Evolutionary conservation across 1,140 invertebrate genomes (phyloP).

Genomic region (Dendrolimus punctatus): DNA sequence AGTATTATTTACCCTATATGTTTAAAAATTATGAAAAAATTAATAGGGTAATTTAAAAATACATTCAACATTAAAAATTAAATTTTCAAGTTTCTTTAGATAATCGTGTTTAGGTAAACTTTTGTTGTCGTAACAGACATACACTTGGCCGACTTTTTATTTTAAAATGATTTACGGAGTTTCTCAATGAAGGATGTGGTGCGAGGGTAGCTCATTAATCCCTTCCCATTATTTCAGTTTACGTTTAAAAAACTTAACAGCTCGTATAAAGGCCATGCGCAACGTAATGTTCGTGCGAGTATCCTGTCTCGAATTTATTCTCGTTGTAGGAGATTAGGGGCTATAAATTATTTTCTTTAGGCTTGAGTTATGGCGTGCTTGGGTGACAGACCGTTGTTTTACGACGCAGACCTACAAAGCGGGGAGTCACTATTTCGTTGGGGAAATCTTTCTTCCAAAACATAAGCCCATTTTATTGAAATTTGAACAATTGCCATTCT

Average conservation of each 20-base stretch:
- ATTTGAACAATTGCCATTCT: too few species aligned
- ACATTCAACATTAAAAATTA: background rate
- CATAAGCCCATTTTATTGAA: too few species aligned
- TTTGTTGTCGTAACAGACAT: too few species aligned
- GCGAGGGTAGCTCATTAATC: constrained; percentile 10
- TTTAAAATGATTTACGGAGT: too few species aligned
- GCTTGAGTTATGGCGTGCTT: constrained; percentile 39
- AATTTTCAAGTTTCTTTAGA: background rate
- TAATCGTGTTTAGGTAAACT: too few species aligned
- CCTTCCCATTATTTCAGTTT: constrained; percentile 16
- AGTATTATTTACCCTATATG: too few species aligned
- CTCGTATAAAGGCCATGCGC: constrained; percentile 20
- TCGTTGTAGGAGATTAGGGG: constrained; percentile 38
- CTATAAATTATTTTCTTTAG: constrained; percentile 54
- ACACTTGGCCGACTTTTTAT: too few species aligned
- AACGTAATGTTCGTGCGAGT: constrained; percentile 23
- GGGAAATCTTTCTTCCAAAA: too few species aligned
- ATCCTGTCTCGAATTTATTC: constrained; percentile 48
- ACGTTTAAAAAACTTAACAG: constrained; percentile 31
- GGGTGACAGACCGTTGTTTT: constrained; percentile 40
- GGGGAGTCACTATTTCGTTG: too few species aligned
- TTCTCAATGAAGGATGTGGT: too few species aligned
- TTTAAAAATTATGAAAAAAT: too few species aligned
- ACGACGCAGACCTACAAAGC: background rate
- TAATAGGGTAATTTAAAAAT: background rate